phyloP scores from a whole-genome alignment of 2,113 vertebrate species.

The Notothenia coriiceps region DNA sequence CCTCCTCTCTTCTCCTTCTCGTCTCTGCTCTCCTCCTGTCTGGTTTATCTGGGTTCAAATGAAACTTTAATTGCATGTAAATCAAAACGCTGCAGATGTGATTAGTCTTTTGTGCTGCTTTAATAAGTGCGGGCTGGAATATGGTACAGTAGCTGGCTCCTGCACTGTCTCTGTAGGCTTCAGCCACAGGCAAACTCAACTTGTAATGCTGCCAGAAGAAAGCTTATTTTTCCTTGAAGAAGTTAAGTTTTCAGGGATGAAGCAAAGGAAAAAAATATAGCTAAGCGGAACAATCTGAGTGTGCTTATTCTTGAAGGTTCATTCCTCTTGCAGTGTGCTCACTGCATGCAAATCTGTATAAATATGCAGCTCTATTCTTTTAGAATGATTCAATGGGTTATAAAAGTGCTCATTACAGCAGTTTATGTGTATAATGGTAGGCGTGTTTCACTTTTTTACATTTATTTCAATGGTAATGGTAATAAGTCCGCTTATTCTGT shows the following conservation, averaged over 20 bases:
- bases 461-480: too few species aligned
- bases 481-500: slow-evolving; percentile 7
- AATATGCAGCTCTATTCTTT: neutral
- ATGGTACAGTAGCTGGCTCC: slow-evolving; percentile 31
- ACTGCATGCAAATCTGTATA: neutral
- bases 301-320: neutral
- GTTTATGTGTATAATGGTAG: neutral
- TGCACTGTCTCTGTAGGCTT: slow-evolving; percentile 40
- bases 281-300: neutral
- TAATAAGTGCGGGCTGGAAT: slow-evolving; percentile 75
- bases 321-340: neutral
- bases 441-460: too few species aligned
- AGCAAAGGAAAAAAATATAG: neutral
- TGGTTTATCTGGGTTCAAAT: slow-evolving; percentile 73
- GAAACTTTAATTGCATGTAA: slow-evolving; percentile 83
- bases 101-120: slow-evolving; percentile 79
- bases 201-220: slow-evolving; percentile 22
- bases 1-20: slow-evolving; percentile 17
- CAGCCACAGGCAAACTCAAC: slow-evolving; percentile 31
- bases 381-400: neutral
- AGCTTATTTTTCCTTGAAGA: neutral
- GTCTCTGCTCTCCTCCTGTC: slow-evolving; percentile 20
- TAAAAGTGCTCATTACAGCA: neutral
- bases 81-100: slow-evolving; percentile 77
- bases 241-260: slow-evolving; percentile 2